Base-by-base conservation (phyloP, 2,888 invertebrate genomes). In the Scrobipalpa atriplicella region DNA sequence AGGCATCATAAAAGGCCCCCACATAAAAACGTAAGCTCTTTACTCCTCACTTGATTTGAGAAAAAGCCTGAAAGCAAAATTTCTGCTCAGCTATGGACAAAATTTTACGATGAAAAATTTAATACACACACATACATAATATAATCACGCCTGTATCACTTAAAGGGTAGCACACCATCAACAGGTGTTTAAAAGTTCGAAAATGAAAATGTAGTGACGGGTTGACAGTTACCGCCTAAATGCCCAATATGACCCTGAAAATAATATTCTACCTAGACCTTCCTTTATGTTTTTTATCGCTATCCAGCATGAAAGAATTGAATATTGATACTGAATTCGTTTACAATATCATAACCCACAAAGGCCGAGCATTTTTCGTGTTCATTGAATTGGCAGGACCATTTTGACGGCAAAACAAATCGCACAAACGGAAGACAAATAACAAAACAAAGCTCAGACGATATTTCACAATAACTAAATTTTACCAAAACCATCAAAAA, bases 21-120 rank as follows among this genome's bases (percentile, higher is more conserved):
- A n/a, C 47, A 47, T 47, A 47, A 47, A 43, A 47, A n/a, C 47
- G 3, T 47, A 47, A n/a, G 47, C 47, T 47, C 16, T 47, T 47
- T 47, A 47, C n/a, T 47, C 47, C 6, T 47, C 47, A 47, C n/a
- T 16, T 11, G 13, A 43, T 43, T 39, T 43, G 13, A 13, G 13
- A 43, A 43, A 43, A 13, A 13, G 43, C 43, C 13, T 10, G 13
- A 43, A 43, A 13, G 43, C 16, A 47, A 47, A 47, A 16, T 47
- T 47, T n/a, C 5, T n/a, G 16, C 47, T 1, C 16, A 47, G 16
- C 47, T 47, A n/a, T 3, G 16, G 47, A 47, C 47, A 16, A 47
- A 47, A 16, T 47, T 47, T 47, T 47, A 47, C 47, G 47, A 47
- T 47, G 29, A 5, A 29, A 5, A 29, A 29, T 29, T 29, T 2